Conservation (phyloP, 23 tunicate species). For the Trididemnum clinides region DNA sequence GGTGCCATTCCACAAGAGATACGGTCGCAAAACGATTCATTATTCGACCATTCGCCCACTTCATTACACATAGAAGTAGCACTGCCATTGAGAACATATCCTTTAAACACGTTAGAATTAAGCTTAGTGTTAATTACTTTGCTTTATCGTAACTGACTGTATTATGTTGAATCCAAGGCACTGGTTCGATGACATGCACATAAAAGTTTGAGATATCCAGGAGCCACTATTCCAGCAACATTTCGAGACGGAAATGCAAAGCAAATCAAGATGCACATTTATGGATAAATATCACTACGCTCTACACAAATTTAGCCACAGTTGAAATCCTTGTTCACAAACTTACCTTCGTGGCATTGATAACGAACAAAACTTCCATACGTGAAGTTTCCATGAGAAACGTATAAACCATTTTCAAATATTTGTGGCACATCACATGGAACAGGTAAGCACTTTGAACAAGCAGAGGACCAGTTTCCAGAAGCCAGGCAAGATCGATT, state of each 20-base stretch:
- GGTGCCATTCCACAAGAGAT: conserved; percentile 74
- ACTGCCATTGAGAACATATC: conserved; percentile 42
- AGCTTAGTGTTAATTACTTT: too few species aligned
- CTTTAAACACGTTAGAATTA: too few species aligned
- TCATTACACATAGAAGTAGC: conserved; percentile 38
- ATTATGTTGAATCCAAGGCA: too few species aligned
- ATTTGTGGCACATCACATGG: conserved; percentile 49
- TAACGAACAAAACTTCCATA: conserved; percentile 46
- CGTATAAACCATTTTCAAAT: conserved; percentile 52
- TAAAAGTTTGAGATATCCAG: too few species aligned
- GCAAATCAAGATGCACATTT: too few species aligned
- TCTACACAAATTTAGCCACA: too few species aligned
- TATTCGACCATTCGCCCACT: conserved; percentile 49
- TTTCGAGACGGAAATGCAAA: too few species aligned
- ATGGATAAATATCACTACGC: too few species aligned
- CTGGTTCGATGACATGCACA: too few species aligned
- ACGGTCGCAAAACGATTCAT: conserved; percentile 38
- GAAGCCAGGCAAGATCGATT: conserved; percentile 35
- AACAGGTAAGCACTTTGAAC: conserved; percentile 45
- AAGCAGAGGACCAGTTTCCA: conserved; percentile 62
- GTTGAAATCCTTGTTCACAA: too few species aligned
- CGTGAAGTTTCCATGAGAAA: conserved; percentile 45
- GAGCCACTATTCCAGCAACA: too few species aligned
- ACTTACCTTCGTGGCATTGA: conserved; percentile 60
- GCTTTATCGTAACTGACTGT: too few species aligned